Percentiles rank a stretch among this genome's conserved stretches.
phyloP scores from a whole-genome alignment of 2,888 invertebrate genomes.

The Agonopterix subpropinquella region DNA sequence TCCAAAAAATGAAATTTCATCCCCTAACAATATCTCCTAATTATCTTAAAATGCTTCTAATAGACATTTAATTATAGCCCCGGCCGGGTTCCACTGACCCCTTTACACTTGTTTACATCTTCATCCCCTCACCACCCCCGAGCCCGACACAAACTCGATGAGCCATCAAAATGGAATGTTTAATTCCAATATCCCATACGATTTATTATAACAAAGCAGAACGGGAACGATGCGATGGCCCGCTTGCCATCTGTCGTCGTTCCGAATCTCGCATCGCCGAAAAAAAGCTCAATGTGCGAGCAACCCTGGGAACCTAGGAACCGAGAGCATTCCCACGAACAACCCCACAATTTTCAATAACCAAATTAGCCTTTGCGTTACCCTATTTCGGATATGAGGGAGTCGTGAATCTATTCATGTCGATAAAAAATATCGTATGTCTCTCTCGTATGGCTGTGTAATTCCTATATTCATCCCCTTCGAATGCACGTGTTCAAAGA shows the following conservation, averaged over 20 bases:
- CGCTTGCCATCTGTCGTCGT: slow-evolving; percentile 75
- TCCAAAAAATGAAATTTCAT: slow-evolving; percentile 45
- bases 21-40: slow-evolving; percentile 56
- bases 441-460: slow-evolving; percentile 34
- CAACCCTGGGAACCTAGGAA: slow-evolving; percentile 80
- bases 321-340: slow-evolving; percentile 81
- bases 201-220: slow-evolving; percentile 70
- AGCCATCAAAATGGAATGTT: slow-evolving; percentile 73
- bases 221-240: slow-evolving; percentile 63
- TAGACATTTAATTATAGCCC: slow-evolving; percentile 70
- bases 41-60: slow-evolving; percentile 65
- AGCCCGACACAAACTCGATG: slow-evolving; percentile 46
- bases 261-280: slow-evolving; percentile 67
- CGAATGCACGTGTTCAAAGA: slow-evolving; percentile 75
- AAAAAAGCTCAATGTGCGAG: slow-evolving; percentile 73
- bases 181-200: slow-evolving; percentile 71
- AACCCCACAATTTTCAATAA: slow-evolving; percentile 77
- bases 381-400: slow-evolving; percentile 75
- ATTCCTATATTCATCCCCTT: slow-evolving; percentile 61
- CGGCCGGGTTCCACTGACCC: slow-evolving; percentile 67
- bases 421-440: slow-evolving; percentile 62
- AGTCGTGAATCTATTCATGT: slow-evolving; percentile 74
- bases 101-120: slow-evolving; percentile 76
- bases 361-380: slow-evolving; percentile 77
- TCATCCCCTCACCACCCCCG: slow-evolving; percentile 56